Evolutionary conservation across 2,888 invertebrate species (phyloP).

Genomic region (Napeogenes sylphis): DNA sequence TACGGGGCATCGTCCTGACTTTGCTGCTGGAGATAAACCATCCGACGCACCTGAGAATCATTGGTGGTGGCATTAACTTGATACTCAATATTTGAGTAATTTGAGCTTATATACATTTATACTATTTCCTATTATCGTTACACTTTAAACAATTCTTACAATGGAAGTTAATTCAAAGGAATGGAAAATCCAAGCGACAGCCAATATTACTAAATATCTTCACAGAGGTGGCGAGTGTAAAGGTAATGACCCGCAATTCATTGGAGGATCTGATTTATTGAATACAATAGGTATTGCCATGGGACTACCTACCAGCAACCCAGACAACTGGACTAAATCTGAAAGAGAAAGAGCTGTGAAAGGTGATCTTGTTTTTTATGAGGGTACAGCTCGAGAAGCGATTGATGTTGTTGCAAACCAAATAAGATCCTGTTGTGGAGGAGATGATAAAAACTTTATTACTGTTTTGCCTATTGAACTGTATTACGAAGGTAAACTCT

Average conservation of each 20-base stretch:
- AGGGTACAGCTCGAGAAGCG: conserved; percentile 30
- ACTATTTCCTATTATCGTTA: no score
- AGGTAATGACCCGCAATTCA: conserved; percentile 33
- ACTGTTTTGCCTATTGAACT: conserved; percentile 34
- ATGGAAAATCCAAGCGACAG: conserved; percentile 32
- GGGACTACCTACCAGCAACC: conserved; percentile 33
- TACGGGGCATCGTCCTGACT: conserved; percentile 34
- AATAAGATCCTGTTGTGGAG: conserved; percentile 32
- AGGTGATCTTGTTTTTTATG: conserved; percentile 32
- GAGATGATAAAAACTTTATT: conserved; percentile 29
- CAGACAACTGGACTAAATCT: conserved; percentile 27
- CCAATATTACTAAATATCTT: conserved; percentile 33
- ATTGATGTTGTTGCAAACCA: conserved; percentile 33
- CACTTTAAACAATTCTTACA: background rate
- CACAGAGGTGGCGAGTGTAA: conserved; percentile 33
- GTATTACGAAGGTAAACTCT: conserved; percentile 32
- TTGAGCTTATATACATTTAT: no score
- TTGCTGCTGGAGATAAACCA: conserved; percentile 22
- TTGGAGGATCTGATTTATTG: conserved; percentile 32
- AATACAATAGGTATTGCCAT: conserved; percentile 38
- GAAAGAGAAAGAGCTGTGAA: conserved; percentile 29
- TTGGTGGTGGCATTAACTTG: conserved; percentile 35
- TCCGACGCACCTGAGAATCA: conserved; percentile 23
- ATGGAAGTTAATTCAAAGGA: conserved; percentile 32
- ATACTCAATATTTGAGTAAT: background rate